phyloP scores from a whole-genome alignment of 2,888 invertebrate genomes.

The Candidula unifasciata region DNA sequence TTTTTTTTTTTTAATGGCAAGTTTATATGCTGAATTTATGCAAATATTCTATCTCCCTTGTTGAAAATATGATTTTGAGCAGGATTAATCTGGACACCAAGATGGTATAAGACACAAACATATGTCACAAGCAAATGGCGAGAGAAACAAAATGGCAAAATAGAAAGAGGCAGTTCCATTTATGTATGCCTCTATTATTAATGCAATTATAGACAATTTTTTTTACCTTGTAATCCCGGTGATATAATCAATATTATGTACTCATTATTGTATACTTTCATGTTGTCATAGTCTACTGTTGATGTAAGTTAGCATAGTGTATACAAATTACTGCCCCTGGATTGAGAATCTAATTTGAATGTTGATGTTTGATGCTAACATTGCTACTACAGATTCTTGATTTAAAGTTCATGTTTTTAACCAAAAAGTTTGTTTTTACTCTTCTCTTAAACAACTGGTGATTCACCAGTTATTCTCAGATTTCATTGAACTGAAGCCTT shows the following conservation, averaged over 20 bases:
- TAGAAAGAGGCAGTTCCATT: conserved; percentile 5
- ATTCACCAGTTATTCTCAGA: background rate
- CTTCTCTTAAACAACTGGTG: background rate
- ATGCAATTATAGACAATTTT: conserved; percentile 6
- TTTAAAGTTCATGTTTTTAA: background rate
- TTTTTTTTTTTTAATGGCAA: conserved; percentile 26
- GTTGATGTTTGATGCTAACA: background rate
- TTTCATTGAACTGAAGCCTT: too few relatives aligned
- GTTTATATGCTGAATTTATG: conserved; percentile 19
- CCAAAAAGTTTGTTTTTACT: background rate
- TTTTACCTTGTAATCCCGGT: conserved; percentile 28
- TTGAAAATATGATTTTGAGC: background rate
- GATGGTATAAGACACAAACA: background rate
- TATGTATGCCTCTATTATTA: conserved; percentile 18
- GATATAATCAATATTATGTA: conserved; percentile 18
- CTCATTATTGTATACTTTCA: conserved; percentile 2
- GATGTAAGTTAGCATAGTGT: background rate
- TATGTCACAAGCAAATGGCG: background rate
- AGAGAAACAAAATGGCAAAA: conserved; percentile 29
- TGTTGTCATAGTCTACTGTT: background rate
- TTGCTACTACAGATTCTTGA: background rate
- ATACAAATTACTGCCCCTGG: background rate
- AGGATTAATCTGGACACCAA: background rate
- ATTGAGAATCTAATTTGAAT: conserved; percentile 11
- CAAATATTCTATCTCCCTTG: background rate